These are phyloP conservation scores for Pseudomugil tenellus DNA, from an alignment of 2,797 vertebrate species.

Conservation along the genomic window DNA sequence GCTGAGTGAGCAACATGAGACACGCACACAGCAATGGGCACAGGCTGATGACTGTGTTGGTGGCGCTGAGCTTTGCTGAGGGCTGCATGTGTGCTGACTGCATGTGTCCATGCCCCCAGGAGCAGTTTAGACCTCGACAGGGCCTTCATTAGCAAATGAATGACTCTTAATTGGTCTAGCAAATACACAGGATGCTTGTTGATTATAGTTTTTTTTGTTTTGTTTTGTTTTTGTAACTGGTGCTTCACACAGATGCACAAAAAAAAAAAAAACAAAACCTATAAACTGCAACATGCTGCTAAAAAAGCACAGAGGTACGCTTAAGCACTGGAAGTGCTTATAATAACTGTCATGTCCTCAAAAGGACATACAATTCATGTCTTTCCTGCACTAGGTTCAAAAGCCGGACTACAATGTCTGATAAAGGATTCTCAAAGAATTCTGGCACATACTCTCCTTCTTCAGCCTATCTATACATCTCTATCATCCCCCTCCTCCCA, in stretches of 20 bases:
- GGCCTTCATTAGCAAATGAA: conserved; percentile 85
- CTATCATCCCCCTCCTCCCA: conserved; percentile 56
- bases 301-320: conserved; percentile 38
- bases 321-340: conserved; percentile 31
- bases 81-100: conserved; percentile 73
- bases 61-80: conserved; percentile 72
- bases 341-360: conserved; percentile 70
- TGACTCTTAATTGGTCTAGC: conserved; percentile 83
- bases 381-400: conserved; percentile 61
- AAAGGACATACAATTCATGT: conserved; percentile 65
- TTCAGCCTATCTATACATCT: conserved; percentile 59
- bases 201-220: conserved; percentile 69
- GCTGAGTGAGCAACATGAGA: conserved; percentile 81
- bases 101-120: conserved; percentile 76
- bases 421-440: conserved; percentile 64
- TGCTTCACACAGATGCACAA: conserved; percentile 56
- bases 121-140: conserved; percentile 80
- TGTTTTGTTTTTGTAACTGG: conserved; percentile 42
- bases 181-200: conserved; percentile 84
- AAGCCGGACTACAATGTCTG: conserved; percentile 63
- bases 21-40: conserved; percentile 63
- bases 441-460: conserved; percentile 70
- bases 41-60: conserved; percentile 73
- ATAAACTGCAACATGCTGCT: conserved; percentile 42
- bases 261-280: conserved; percentile 56